Percentiles rank a stretch among this genome's conserved stretches.
phyloP scores from a whole-genome alignment of 2,113 vertebrate genomes.

The Daphoenositta chrysoptera region DNA sequence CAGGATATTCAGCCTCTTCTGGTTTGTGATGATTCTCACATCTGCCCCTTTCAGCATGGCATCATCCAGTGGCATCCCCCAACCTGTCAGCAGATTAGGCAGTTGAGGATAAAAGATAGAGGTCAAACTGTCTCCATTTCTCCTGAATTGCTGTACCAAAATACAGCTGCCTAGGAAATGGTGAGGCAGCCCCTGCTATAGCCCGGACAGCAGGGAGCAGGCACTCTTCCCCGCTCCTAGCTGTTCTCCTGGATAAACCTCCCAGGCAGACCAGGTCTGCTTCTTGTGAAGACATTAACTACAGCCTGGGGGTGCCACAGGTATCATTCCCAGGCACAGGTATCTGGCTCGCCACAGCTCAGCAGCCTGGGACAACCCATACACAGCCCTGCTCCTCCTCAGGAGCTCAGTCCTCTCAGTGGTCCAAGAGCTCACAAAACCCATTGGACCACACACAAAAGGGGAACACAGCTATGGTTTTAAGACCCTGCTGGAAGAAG shows the following conservation, averaged over 20 bases:
- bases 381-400: rapidly evolving
- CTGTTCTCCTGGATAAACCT: background rate
- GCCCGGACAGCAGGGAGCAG: background rate
- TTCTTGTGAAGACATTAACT: background rate
- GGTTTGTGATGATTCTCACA: background rate
- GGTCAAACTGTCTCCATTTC: background rate
- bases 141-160: background rate
- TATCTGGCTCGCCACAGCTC: background rate
- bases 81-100: background rate
- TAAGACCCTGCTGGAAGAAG: background rate
- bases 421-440: background rate
- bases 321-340: background rate
- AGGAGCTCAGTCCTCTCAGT: background rate
- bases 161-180: background rate
- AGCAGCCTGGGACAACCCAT: background rate
- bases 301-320: background rate
- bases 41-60: background rate
- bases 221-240: background rate
- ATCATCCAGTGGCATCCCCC: background rate
- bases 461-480: background rate
- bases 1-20: background rate
- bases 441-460: background rate
- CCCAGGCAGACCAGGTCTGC: background rate
- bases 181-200: background rate
- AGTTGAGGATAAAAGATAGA: background rate